A percentile compares a stretch with the other conserved stretches of the same genome.
Conservation (phyloP, 2,113 vertebrate genomes). For the Penelope pileata region DNA sequence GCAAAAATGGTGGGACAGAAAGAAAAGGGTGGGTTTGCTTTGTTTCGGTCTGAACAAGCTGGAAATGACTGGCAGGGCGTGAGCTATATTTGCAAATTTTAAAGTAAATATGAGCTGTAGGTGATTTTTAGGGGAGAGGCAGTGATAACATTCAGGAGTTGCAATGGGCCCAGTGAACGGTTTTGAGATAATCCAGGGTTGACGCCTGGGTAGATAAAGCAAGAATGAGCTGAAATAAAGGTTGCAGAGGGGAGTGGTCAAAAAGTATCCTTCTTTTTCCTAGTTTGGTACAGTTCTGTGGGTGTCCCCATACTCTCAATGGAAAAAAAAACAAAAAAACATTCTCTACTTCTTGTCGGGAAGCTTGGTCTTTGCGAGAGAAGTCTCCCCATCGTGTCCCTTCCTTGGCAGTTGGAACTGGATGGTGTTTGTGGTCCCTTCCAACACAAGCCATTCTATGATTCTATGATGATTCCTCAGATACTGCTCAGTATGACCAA, state of each 20-base stretch:
- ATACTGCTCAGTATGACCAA: neutral
- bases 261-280: neutral
- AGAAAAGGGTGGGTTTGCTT: neutral
- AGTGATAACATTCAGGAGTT: constrained; percentile 73
- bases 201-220: constrained; percentile 48
- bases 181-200: constrained; percentile 51
- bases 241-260: neutral
- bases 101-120: constrained; percentile 49
- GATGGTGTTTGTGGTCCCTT: no score
- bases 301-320: neutral
- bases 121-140: constrained; percentile 49
- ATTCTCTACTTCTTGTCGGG: neutral
- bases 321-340: neutral
- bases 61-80: constrained; percentile 40
- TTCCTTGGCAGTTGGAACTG: no score
- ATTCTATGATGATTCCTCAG: no score
- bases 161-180: neutral
- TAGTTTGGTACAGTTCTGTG: neutral
- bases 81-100: constrained; percentile 64
- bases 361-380: neutral
- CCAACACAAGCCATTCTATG: no score
- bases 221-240: constrained; percentile 35
- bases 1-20: neutral
- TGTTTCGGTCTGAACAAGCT: neutral
- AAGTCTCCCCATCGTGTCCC: neutral